Evolutionary conservation across 2,888 invertebrate genomes (phyloP).

Genomic region (Eremobia ochroleuca): DNA sequence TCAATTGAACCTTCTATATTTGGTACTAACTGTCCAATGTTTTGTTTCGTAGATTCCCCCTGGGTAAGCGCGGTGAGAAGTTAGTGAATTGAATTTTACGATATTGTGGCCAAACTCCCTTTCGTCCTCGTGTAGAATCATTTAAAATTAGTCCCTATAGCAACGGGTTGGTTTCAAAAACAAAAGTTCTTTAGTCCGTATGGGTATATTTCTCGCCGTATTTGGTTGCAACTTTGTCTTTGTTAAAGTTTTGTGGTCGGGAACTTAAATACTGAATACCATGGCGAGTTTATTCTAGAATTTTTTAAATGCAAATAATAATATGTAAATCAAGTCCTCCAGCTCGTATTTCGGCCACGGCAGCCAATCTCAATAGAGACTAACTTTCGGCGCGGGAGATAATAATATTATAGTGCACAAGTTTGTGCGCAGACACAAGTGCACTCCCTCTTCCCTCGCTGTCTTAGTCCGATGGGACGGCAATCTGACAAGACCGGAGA

Average conservation of each 20-base stretch:
- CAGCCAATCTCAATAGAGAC: no score
- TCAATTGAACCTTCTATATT: slow-evolving; percentile 56
- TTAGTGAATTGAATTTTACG: slow-evolving; percentile 76
- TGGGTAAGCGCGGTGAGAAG: slow-evolving; percentile 58
- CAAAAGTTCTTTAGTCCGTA: slow-evolving; percentile 55
- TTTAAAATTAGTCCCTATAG: slow-evolving; percentile 65
- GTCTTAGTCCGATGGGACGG: no score
- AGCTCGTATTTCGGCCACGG: no score
- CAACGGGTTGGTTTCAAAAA: slow-evolving; percentile 47
- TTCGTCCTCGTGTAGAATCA: slow-evolving; percentile 55
- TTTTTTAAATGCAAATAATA: no score
- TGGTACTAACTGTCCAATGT: slow-evolving; percentile 57
- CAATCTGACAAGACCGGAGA: no score
- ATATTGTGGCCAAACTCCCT: slow-evolving; percentile 65
- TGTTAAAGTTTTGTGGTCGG: slow-evolving; percentile 38
- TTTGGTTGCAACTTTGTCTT: slow-evolving; percentile 44
- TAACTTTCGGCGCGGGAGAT: no score
- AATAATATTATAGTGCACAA: no score
- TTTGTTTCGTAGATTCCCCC: slow-evolving; percentile 65
- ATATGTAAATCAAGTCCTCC: no score
- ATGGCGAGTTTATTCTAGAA: not conserved
- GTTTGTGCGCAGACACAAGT: no score
- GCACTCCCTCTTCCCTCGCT: no score
- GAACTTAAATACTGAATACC: slow-evolving; percentile 2
- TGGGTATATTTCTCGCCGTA: slow-evolving; percentile 23